These are phyloP conservation scores for Gallirallus australis DNA, from an alignment of 2,797 vertebrate genomes.

Conservation along the genomic window DNA sequence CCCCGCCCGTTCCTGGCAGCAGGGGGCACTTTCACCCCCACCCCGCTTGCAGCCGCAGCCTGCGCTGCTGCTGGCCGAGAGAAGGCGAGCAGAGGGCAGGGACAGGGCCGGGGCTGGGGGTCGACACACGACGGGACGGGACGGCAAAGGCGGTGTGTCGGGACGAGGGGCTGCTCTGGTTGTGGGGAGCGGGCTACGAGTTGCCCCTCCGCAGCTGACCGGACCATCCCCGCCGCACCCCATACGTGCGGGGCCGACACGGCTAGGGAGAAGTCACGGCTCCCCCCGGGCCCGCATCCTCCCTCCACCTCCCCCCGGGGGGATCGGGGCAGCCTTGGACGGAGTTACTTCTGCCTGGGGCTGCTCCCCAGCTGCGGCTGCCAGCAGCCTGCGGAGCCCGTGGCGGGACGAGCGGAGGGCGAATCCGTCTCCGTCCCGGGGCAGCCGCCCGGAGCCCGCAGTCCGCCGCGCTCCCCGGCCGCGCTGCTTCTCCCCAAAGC, in stretches of 20 bases:
- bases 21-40: not conserved
- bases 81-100: not conserved
- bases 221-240: too few species aligned
- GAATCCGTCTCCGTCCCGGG: not conserved
- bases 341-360: not conserved
- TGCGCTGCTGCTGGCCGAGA: not conserved
- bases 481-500: not conserved
- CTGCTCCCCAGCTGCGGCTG: not conserved
- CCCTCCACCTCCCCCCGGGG: fast-evolving
- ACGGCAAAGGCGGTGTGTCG: fast-evolving
- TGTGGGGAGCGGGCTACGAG: not conserved
- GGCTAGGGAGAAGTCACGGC: not conserved
- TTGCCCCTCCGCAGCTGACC: not conserved
- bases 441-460: not conserved
- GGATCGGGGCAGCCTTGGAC: not conserved
- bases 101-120: too few species aligned
- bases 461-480: fast-evolving
- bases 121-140: too few species aligned
- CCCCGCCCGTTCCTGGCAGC: not conserved
- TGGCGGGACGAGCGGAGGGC: not conserved
- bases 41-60: not conserved
- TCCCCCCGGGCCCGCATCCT: not conserved
- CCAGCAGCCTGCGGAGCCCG: not conserved
- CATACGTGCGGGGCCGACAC: not conserved
- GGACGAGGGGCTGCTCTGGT: too few species aligned